These are phyloP conservation scores for Ploceus nigricollis DNA, from an alignment of 2,113 vertebrate genomes.

Conservation along the genomic window DNA sequence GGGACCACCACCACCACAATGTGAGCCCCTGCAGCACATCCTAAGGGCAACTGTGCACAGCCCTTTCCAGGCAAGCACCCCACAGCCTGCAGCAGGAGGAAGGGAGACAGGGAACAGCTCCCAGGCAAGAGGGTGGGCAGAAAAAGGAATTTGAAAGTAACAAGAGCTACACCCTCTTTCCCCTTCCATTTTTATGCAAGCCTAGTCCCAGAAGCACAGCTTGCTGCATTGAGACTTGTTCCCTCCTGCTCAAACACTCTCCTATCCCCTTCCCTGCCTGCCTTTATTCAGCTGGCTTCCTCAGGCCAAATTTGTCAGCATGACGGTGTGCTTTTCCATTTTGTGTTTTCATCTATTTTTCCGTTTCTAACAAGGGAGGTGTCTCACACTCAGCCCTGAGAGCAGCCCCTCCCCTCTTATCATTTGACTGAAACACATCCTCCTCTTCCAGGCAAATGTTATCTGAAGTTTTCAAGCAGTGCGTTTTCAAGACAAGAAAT, in stretches of 20 bases:
- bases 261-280: not conserved
- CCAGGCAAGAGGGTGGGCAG: not conserved
- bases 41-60: not conserved
- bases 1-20: too few relatives aligned
- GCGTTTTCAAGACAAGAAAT: not conserved
- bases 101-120: not conserved
- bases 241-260: not conserved
- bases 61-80: not conserved
- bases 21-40: fast-evolving
- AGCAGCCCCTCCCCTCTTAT: not conserved
- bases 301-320: not conserved
- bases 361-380: not conserved
- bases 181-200: not conserved
- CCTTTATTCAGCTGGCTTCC: not conserved
- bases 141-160: not conserved
- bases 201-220: fast-evolving
- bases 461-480: not conserved
- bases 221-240: not conserved
- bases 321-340: not conserved
- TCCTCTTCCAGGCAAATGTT: not conserved
- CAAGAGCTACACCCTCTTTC: not conserved
- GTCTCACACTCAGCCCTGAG: not conserved
- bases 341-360: not conserved
- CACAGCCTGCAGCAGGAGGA: not conserved
- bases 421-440: not conserved